phyloP scores from a whole-genome alignment of 2,797 vertebrate genomes.

The Holocentrus rufus region DNA sequence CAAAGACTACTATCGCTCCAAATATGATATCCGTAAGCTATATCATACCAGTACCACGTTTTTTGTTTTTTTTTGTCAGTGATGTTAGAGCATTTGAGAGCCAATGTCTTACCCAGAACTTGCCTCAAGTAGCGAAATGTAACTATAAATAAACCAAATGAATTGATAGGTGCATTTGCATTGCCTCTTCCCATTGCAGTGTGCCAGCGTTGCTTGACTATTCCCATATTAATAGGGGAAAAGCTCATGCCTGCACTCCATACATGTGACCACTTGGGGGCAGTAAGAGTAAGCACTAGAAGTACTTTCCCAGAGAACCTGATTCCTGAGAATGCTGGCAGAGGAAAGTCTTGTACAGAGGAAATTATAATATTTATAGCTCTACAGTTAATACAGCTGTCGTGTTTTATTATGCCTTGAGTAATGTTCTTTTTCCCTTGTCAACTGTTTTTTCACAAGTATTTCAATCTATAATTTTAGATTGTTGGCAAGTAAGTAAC shows the following conservation, averaged over 20 bases:
- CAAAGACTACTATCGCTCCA: conserved; percentile 88
- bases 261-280: conserved; percentile 71
- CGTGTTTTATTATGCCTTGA: conserved; percentile 1
- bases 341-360: background rate
- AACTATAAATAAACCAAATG: too few species aligned
- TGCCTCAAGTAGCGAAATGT: background rate
- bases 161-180: background rate
- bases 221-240: background rate
- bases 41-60: background rate
- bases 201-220: background rate
- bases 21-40: conserved; percentile 88
- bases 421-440: background rate
- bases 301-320: background rate
- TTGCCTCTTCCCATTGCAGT: background rate
- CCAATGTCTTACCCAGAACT: background rate
- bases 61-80: too few species aligned
- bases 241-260: conserved; percentile 31
- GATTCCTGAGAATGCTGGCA: conserved; percentile 6
- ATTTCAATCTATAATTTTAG: background rate
- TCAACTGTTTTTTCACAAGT: background rate
- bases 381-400: background rate
- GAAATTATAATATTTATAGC: background rate
- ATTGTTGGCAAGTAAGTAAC: too few species aligned
- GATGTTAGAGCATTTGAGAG: background rate
- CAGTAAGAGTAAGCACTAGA: conserved; percentile 63